Evolutionary conservation across 2,797 vertebrate species (phyloP).

Genomic region (Erethizon dorsatum): DNA sequence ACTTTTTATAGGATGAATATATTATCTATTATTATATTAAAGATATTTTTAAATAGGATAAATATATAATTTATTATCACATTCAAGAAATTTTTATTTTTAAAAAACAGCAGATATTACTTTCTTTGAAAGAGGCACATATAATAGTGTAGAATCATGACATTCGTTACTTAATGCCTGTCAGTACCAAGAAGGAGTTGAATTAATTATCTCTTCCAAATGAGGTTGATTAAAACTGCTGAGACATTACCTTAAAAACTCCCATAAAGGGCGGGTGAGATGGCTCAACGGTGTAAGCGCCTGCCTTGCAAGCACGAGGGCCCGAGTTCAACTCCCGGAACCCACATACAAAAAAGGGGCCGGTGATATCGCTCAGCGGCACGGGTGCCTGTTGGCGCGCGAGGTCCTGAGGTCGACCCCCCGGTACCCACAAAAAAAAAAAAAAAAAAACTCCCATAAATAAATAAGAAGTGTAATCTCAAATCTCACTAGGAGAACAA

Average conservation of each 20-base stretch:
- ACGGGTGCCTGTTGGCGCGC: too few species aligned
- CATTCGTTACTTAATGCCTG: neutral
- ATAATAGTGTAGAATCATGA: neutral
- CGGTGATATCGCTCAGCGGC: too few species aligned
- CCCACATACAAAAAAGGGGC: too few species aligned
- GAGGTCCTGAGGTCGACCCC: too few species aligned
- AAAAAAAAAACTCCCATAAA: neutral
- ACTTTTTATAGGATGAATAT: neutral
- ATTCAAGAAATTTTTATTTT: neutral
- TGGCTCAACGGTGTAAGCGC: too few species aligned
- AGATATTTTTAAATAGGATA: neutral
- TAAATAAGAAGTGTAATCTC: neutral
- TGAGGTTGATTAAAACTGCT: slow-evolving; percentile 1
- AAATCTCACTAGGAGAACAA: neutral
- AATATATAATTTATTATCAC: neutral
- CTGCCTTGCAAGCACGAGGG: too few species aligned
- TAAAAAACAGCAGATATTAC: neutral
- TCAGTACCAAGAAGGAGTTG: neutral
- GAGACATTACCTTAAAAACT: neutral
- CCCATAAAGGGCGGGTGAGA: neutral
- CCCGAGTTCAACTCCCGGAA: too few species aligned
- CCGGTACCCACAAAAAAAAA: too few species aligned
- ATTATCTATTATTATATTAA: neutral
- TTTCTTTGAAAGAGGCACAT: neutral
- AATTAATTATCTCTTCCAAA: neutral